Percentiles rank a stretch among this genome's conserved stretches.
Evolutionary conservation across 2,113 vertebrate genomes (phyloP).

Genomic region (Cyanoramphus novaezelandiae): DNA sequence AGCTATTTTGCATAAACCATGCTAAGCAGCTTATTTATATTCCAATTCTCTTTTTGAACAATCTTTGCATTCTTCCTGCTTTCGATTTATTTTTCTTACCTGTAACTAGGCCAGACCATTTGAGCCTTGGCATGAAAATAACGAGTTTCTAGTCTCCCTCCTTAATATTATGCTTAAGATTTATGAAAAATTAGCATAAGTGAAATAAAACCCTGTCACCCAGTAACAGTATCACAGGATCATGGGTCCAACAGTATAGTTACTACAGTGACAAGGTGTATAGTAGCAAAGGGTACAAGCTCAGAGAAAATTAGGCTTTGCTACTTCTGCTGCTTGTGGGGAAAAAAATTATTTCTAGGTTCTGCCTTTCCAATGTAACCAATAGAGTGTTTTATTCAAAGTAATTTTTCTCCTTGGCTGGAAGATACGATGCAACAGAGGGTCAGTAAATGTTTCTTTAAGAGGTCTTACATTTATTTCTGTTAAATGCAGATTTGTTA

Average conservation of each 20-base stretch:
- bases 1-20: conserved; percentile 17
- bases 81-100: not conserved
- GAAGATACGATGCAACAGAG: not conserved
- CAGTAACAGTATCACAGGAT: fast-evolving
- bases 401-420: not conserved
- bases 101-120: not conserved
- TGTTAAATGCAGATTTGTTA: not conserved
- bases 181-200: not conserved
- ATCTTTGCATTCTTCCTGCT: not conserved
- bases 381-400: not conserved
- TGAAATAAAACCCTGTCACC: not conserved
- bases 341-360: not conserved
- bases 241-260: not conserved
- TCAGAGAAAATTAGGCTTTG: not conserved
- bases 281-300: not conserved
- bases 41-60: not conserved
- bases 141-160: not conserved
- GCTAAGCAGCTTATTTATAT: conserved; percentile 23
- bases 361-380: not conserved
- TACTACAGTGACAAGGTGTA: not conserved
- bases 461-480: not conserved
- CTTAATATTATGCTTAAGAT: not conserved
- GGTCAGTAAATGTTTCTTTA: not conserved
- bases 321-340: not conserved
- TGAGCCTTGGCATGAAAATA: not conserved